Evolutionary conservation across 2,888 invertebrate genomes (phyloP), one percentile per base, ranked within the genome.

Genomic region (Sinelater perroti): DNA sequence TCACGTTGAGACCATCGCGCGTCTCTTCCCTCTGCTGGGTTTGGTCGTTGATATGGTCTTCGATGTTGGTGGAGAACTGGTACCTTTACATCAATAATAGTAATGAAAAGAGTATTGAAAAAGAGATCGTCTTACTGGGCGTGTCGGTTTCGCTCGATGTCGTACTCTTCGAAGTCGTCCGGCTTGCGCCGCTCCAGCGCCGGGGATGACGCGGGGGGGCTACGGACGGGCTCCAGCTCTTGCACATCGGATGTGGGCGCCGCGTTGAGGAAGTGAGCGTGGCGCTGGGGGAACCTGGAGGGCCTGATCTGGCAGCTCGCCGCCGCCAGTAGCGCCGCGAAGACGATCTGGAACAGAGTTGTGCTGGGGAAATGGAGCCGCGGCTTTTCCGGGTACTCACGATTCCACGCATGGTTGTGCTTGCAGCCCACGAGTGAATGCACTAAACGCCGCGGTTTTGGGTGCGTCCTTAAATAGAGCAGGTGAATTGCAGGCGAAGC

Each of bases 11-110:
- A 3, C 82, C 82, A 45, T 82, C 77, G 14, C 82, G 68, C 8
- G 70, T 70, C 67, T 82, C 82, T 31, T 74, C 71, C 6, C 81
- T 71, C 45, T 72, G 67, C 24, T 79, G 76, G 3, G 74, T 74
- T 49, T 75, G 72, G 62, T 81, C 82, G 67, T 73, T 79, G 64
- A 82, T 81, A n/a, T 78, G 72, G 67, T 83, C 82, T 33, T 79
- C 76, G 8, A 82, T 72, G 26, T 78, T 70, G 1, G 79, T 70
- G 2, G 75, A 72, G 66, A 81, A 82, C 58, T 74, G 67, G 67
- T 82, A 82, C 33, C 78, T 74, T 2, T 10, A 14, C 3, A 17
- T n/a, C n/a, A 38, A 38, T 21, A 36, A 18, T 14, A 2, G 2
- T 36, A 36, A 36, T 36, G 3, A 18, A 18, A 7, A 3, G 8